Evolutionary conservation across 1,140 invertebrate species (phyloP), one percentile per base, ranked within the genome.

Genomic region (Diorhabda sublineata): DNA sequence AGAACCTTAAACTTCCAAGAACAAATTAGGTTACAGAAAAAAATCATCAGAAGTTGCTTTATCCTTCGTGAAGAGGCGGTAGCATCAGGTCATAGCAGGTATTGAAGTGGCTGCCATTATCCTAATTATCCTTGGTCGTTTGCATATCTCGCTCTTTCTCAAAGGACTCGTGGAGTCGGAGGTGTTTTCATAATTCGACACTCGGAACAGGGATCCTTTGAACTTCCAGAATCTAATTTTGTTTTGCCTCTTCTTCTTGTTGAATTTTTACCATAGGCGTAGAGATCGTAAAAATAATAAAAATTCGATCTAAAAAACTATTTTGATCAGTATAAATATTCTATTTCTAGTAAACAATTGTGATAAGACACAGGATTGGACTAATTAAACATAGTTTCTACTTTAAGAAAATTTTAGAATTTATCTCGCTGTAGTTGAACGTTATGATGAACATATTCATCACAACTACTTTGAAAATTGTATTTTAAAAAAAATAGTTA

Each of bases 121-220:
- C 77, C 79, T 79, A 80, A 79, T 80, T 79, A 79, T 79, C 75
- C 73, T 64, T 78, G 74, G 78, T 80, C 78, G 76, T 80, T 80
- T 80, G 78, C 79, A 78, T 78, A 80, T 78, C 75, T 76, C 77
- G 73, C 75, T 76, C 74, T 64, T 65, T 52, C 47, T 52, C 47
- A 52, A 52, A 68, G 74, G 73, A 74, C 77, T 77, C 78, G 79
- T 79, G 76, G 78, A 78, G 74, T 77, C 73, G 74, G 77, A 79
- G 78, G 79, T 80, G 79, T 80, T 80, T 80, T 79, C 79, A 75
- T 79, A 80, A 80, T 80, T 79, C 77, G 77, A 73, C 71, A 75
- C 70, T 58, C 67, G 26, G 61, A 42, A 42, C 64, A 67, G 71
- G 64, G 70, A 73, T 70, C 73, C 76, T 80, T 79, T 79, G 76